Base-by-base conservation (phyloP, 2,888 invertebrate species). In the Dascillus cervinus region DNA sequence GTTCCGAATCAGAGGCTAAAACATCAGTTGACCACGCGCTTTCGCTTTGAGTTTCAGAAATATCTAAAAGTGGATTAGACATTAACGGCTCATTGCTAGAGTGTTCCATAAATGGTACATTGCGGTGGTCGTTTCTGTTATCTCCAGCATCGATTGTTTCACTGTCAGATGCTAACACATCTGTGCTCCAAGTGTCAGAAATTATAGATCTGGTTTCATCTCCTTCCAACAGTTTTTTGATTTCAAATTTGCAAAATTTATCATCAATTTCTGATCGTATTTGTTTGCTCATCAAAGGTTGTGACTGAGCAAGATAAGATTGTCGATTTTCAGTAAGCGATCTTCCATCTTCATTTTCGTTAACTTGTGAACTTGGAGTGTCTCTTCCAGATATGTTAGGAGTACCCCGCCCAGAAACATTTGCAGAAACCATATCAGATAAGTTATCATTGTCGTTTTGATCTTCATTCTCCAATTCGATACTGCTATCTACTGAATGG, bases 121-220 rank as follows among this genome's bases (percentile, higher is more conserved):
- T 67, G 11, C 48, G 52, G 23, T 79, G 72, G 47, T 82, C 81
- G 12, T 74, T 74, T 25, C 58, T 41, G 1, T 44, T 41, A 13
- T 59, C 60, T 6, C 44, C 44, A 43, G 82, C 82, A 44, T 92
- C 94, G 22, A 91, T 77, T 10, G 87, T 87, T 67, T 97, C 97
- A 6, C 91, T 92, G 65, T 97, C 97, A 32, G 92, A 94, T 0
- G 95, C 95, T 32, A 96, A 66, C 25, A 97, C 97, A 65, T 97
- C 97, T 1, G 97, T 97, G 47, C 94, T 94, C 97, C 97, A 97
- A 1, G 95, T 95, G 62, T 98, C 97, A 25, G 94, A 94, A 49
- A 97, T 94, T 55, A 96, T 82, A 19, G 95, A 96, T 87, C 24
- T 10, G 2, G 24, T 24, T 24, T 24, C 24, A 3, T 24, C 24